These are phyloP conservation scores for Corythucha ciliata DNA, from an alignment of 2,888 invertebrate genomes.

Conservation along the genomic window DNA sequence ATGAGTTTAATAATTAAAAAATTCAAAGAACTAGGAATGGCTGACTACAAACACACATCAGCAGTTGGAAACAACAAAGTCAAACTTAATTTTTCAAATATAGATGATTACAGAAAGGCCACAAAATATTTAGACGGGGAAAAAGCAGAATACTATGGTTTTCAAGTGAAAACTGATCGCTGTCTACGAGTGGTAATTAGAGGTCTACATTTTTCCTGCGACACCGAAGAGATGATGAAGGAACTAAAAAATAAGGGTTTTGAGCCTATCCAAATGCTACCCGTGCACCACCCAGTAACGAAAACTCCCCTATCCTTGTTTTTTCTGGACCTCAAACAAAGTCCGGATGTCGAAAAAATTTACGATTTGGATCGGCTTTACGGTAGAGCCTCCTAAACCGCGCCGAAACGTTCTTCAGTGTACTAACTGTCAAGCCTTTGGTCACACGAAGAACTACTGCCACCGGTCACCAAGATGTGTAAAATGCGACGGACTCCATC, in stretches of 20 bases:
- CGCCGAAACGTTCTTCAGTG: slow-evolving; percentile 8
- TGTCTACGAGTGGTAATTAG: slow-evolving; percentile 15
- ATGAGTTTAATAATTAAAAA: too few relatives aligned
- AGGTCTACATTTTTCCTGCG: slow-evolving; percentile 7
- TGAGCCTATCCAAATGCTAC: too few relatives aligned
- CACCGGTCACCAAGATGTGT: slow-evolving; percentile 7
- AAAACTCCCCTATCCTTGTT: slow-evolving; percentile 12
- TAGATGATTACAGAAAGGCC: too few relatives aligned
- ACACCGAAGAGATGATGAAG: slow-evolving; percentile 7
- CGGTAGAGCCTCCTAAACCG: slow-evolving; percentile 16
- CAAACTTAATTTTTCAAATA: too few relatives aligned
- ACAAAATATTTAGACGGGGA: too few relatives aligned
- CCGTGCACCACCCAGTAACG: slow-evolving; percentile 9
- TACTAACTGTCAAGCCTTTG: slow-evolving; percentile 9
- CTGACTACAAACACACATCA: too few relatives aligned
- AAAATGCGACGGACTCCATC: slow-evolving; percentile 11
- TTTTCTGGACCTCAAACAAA: slow-evolving; percentile 11
- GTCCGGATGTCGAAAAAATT: slow-evolving; percentile 6
- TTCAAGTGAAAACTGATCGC: slow-evolving; percentile 12
- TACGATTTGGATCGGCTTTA: slow-evolving; percentile 11
- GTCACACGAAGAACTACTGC: slow-evolving; percentile 8
- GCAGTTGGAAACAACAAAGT: too few relatives aligned
- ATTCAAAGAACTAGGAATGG: too few relatives aligned
- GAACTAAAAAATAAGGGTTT: slow-evolving; percentile 11
- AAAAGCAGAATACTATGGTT: slow-evolving; percentile 13